Evolutionary conservation across 2,113 vertebrate genomes (phyloP), one percentile per base, ranked within the genome.

Genomic region (Rhynchomys soricoides): DNA sequence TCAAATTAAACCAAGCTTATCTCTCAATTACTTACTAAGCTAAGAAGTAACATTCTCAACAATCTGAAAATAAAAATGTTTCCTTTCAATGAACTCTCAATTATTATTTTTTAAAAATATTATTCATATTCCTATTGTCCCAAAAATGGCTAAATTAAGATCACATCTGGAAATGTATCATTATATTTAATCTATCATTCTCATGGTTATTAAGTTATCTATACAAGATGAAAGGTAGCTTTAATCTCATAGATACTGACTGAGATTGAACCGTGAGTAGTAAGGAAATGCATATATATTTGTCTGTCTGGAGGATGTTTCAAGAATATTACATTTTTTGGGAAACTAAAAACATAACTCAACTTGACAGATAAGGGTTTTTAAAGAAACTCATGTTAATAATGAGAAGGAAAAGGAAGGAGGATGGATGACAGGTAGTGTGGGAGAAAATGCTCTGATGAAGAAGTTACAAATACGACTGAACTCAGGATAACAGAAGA

Each of bases 31-130:
- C n/a, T 77, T 48, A 43, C 11, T 87, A 10, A 17, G 24, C 48
- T 94, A 3, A 15, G 59, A 70, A 83, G 89, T 82, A 88, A 90
- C 3, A 85, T 82, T 92, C 94, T 29, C 62, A 79, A 45, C 57
- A 70, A 75, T 75, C 8, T 85, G 48, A 74, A 90, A 75, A 24
- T 57, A 29, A 71, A 70, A 87, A 1, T 82, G 95, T 70, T 78
- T 16, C 73, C 21, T 85, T 34, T 77, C 45, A 1, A 62, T 11
- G 55, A 6, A n/a, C 70, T 85, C 52, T 81, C 57, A 93, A 59
- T 78, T 29, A 66, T 4, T 66, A 70, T 70, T 70, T n/a, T 70
- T 70, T 16, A n/a, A 70, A 70, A 19, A 73, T n/a, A 71, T 16
- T n/a, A 9, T 71, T 71, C 37, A 22, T 29, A 37, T 94, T 92